These are phyloP conservation scores for Cyanoderma ruficeps DNA, from an alignment of 2,113 vertebrate genomes.

Conservation along the genomic window DNA sequence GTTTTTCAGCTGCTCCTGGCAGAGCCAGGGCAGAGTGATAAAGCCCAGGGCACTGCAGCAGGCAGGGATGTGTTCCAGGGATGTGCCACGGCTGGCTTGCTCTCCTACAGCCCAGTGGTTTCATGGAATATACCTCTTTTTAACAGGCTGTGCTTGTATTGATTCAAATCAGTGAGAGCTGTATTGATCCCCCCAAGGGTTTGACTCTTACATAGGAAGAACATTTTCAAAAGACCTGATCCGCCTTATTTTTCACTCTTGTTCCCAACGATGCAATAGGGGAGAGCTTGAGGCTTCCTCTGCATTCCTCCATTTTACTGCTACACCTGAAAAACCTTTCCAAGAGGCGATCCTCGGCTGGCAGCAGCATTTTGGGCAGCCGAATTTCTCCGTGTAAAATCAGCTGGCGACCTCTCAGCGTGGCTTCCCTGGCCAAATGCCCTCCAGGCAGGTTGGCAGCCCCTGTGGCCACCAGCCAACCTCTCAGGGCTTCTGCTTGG, in stretches of 20 bases:
- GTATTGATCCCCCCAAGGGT: not conserved
- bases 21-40: not conserved
- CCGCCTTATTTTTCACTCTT: slow-evolving; percentile 19
- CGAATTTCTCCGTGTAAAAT: not conserved
- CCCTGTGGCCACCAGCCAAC: not conserved
- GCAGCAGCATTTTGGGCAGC: not conserved
- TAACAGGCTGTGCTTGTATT: not conserved
- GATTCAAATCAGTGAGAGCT: slow-evolving; percentile 12
- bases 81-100: not conserved
- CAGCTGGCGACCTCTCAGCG: not conserved
- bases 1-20: not conserved
- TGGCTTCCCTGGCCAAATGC: not conserved
- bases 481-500: not conserved
- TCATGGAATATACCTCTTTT: not conserved
- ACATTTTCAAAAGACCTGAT: slow-evolving; percentile 11
- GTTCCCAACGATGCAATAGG: not conserved
- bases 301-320: not conserved
- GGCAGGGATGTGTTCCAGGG: not conserved
- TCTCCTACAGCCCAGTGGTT: not conserved
- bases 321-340: not conserved
- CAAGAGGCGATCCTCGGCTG: not conserved
- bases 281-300: not conserved
- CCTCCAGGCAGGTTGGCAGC: not conserved
- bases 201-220: not conserved
- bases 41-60: not conserved